phyloP scores from a whole-genome alignment of 2,113 vertebrate genomes.

The Tinamus guttatus region DNA sequence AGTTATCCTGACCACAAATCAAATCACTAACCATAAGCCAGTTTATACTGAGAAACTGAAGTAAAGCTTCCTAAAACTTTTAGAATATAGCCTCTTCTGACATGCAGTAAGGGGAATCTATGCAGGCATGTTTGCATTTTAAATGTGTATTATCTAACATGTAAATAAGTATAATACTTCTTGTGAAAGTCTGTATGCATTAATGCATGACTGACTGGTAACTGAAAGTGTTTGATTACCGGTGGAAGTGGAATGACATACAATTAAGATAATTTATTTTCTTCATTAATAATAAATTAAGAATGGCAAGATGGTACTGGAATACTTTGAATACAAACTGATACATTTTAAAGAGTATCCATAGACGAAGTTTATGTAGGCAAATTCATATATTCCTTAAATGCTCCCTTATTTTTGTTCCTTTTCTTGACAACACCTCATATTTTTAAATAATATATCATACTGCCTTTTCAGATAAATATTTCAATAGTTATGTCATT shows the following conservation, averaged over 20 bases:
- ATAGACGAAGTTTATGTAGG: background rate
- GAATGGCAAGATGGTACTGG: background rate
- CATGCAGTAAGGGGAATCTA: background rate
- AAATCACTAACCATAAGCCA: background rate
- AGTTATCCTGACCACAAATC: background rate
- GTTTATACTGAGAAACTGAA: background rate
- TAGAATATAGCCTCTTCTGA: background rate
- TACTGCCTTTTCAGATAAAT: background rate
- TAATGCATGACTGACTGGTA: background rate
- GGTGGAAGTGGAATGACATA: background rate
- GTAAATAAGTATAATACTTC: background rate
- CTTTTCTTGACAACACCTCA: background rate
- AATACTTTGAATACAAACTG: background rate
- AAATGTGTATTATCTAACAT: background rate
- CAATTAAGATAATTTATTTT: slow-evolving; percentile 4
- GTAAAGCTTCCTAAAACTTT: background rate
- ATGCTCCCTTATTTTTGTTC: background rate
- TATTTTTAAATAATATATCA: background rate
- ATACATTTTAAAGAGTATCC: background rate
- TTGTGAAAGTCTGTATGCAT: background rate
- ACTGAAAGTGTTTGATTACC: background rate
- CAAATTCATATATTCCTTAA: background rate
- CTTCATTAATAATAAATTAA: slow-evolving; percentile 8
- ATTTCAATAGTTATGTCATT: background rate
- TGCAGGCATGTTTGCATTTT: background rate